Percentiles rank a stretch among this genome's conserved stretches.
Evolutionary conservation across 2,797 vertebrate genomes (phyloP).

Genomic region (Acanthopagrus latus): DNA sequence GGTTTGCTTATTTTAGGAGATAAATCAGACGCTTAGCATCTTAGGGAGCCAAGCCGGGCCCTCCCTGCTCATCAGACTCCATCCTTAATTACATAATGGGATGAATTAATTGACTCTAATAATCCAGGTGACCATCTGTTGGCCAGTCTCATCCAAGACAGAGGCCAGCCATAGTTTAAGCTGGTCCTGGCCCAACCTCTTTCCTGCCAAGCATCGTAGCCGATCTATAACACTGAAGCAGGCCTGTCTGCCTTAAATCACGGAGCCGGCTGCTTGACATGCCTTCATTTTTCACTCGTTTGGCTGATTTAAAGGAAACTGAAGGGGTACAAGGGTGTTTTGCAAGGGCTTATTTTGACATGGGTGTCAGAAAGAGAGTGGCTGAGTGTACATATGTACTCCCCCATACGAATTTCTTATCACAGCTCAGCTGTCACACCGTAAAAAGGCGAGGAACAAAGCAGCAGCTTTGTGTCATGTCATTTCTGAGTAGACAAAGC

Average conservation of each 20-base stretch:
- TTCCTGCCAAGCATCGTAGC: slow-evolving; percentile 51
- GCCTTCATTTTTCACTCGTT: slow-evolving; percentile 35
- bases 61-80: slow-evolving; percentile 59
- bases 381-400: slow-evolving; percentile 63
- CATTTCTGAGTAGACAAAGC: slow-evolving; percentile 82
- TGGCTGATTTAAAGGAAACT: slow-evolving; percentile 54
- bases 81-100: slow-evolving; percentile 83
- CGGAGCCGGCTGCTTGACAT: slow-evolving; percentile 34
- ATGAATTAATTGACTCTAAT: slow-evolving; percentile 82
- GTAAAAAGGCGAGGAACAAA: slow-evolving; percentile 78
- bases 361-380: slow-evolving; percentile 62
- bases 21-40: slow-evolving; percentile 71
- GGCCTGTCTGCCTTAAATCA: slow-evolving; percentile 51
- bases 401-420: slow-evolving; percentile 67
- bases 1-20: slow-evolving; percentile 53
- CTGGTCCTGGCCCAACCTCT: slow-evolving; percentile 54
- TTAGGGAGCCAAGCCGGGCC: slow-evolving; percentile 48
- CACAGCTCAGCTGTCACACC: slow-evolving; percentile 78
- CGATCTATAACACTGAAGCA: slow-evolving; percentile 36
- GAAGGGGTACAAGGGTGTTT: slow-evolving; percentile 52
- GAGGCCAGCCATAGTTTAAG: slow-evolving; percentile 60
- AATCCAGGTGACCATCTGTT: slow-evolving; percentile 86
- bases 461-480: slow-evolving; percentile 82
- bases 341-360: slow-evolving; percentile 69
- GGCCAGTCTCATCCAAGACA: slow-evolving; percentile 70